Conservation (phyloP, 2,888 invertebrate species). For the Hirtodrosophila histrioides region DNA sequence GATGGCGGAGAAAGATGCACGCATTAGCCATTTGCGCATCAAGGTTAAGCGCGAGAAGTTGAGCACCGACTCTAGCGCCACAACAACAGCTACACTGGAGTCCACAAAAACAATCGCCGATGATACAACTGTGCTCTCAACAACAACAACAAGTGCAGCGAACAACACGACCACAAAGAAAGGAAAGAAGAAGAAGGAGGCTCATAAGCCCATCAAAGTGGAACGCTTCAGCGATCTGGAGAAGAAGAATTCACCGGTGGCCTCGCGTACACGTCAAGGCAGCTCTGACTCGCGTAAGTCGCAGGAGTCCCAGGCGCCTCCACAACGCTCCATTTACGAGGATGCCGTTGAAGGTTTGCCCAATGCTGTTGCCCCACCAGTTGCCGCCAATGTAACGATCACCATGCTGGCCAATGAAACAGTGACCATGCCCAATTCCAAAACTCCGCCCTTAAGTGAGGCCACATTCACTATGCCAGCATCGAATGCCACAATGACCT, state of each 20-base stretch:
- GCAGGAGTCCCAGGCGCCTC: conserved; percentile 22
- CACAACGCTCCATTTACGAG: conserved; percentile 83
- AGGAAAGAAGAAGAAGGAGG: conserved; percentile 73
- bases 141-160: conserved; percentile 33
- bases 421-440: conserved; percentile 23
- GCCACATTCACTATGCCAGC: conserved; percentile 17
- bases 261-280: conserved; percentile 76
- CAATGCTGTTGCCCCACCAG: neutral
- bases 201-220: conserved; percentile 79
- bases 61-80: conserved; percentile 33
- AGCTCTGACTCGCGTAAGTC: conserved; percentile 40
- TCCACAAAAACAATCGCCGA: conserved; percentile 33
- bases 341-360: conserved; percentile 82
- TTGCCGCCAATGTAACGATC: conserved; percentile 54
- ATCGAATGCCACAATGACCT: conserved; percentile 24
- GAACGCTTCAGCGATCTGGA: conserved; percentile 80
- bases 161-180: conserved; percentile 56
- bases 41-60: conserved; percentile 77
- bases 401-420: conserved; percentile 49
- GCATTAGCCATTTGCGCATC: conserved; percentile 49
- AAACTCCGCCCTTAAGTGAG: neutral
- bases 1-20: neutral
- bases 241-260: conserved; percentile 50
- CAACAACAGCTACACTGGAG: conserved; percentile 32
- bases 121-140: conserved; percentile 53